These are phyloP conservation scores for Micoletzkya japonica DNA, from an alignment of 2,888 invertebrate genomes.

Conservation along the genomic window DNA sequence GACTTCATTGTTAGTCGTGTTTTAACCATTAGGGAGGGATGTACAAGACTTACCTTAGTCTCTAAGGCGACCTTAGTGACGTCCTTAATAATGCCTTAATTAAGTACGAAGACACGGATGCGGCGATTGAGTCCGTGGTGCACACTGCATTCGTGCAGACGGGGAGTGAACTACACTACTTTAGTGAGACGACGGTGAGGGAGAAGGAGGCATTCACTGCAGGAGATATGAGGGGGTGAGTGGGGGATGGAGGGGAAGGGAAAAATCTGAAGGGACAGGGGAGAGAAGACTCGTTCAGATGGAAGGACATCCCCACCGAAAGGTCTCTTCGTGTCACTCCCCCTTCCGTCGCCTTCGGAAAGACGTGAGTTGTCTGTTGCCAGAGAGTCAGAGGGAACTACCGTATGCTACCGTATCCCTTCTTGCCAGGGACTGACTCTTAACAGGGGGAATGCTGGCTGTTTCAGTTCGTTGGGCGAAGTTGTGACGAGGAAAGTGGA, in stretches of 20 bases:
- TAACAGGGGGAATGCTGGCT: too few relatives aligned
- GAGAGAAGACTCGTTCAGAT: neutral
- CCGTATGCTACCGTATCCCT: too few relatives aligned
- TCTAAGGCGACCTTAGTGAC: too few relatives aligned
- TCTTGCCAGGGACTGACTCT: neutral
- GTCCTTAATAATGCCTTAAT: too few relatives aligned
- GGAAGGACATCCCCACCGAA: neutral
- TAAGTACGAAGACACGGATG: neutral
- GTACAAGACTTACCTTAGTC: neutral
- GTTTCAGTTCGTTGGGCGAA: neutral
- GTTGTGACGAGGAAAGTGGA: neutral
- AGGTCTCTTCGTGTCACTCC: constrained; percentile 25
- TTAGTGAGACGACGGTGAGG: constrained; percentile 27
- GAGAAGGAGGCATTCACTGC: constrained; percentile 26
- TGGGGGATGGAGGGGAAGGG: neutral
- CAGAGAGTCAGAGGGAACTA: neutral
- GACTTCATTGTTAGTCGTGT: neutral
- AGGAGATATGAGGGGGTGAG: constrained; percentile 8
- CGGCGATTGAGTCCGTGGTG: constrained; percentile 33
- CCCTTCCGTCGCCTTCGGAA: constrained; percentile 45
- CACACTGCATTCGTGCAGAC: constrained; percentile 76
- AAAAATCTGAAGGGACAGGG: neutral
- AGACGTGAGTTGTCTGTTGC: constrained; percentile 32
- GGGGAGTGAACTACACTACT: constrained; percentile 28
- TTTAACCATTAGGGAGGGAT: neutral